These are phyloP conservation scores for Anguilla obscura DNA, from an alignment of 2,797 vertebrate genomes.

Conservation along the genomic window DNA sequence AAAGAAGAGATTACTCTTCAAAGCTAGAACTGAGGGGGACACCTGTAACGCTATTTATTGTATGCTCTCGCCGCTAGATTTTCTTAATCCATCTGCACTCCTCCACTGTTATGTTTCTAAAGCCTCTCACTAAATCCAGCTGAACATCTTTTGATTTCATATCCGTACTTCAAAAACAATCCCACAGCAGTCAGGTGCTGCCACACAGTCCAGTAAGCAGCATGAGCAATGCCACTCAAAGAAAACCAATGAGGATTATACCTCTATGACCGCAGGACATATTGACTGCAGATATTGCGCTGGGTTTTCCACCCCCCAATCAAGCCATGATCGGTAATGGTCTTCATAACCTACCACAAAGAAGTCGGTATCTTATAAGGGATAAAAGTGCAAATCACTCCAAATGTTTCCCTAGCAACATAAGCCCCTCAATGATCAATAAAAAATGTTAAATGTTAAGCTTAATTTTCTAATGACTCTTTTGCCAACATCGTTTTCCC, in stretches of 20 bases:
- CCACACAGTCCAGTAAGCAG: neutral
- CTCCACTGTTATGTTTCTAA: neutral
- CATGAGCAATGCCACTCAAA: neutral
- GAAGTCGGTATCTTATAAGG: neutral
- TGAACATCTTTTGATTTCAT: neutral
- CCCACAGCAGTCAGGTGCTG: neutral
- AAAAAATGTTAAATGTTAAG: neutral
- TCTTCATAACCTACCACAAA: neutral
- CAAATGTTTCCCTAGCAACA: neutral
- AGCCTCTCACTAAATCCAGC: neutral
- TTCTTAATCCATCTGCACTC: neutral
- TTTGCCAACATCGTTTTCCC: neutral
- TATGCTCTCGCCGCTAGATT: neutral
- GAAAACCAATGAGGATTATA: slow-evolving; percentile 1
- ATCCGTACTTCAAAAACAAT: neutral
- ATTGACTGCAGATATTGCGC: neutral
- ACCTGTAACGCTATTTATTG: neutral
- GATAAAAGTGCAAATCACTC: neutral
- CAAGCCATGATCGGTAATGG: neutral
- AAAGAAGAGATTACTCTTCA: neutral
- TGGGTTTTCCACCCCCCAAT: neutral
- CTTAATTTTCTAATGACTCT: neutral
- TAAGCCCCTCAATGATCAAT: neutral
- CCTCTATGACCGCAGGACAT: neutral
- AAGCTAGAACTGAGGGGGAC: neutral